These are phyloP conservation scores for Rhagoletis zephyria DNA, from an alignment of 1,140 invertebrate genomes.

Conservation along the genomic window DNA sequence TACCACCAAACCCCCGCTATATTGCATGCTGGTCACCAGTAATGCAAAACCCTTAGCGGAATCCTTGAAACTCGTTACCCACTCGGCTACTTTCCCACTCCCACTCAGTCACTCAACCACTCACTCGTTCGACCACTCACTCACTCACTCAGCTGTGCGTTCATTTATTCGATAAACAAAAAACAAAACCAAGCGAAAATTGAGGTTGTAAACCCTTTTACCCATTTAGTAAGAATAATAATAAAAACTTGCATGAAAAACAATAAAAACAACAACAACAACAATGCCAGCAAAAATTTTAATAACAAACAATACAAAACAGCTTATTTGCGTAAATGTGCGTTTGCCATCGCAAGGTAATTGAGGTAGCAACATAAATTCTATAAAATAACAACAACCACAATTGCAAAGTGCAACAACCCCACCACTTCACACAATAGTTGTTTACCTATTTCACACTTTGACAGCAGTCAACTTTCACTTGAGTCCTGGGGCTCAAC, in stretches of 20 bases:
- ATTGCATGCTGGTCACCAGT: not conserved
- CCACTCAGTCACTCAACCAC: not conserved
- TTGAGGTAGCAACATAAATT: not conserved
- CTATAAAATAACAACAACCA: not conserved
- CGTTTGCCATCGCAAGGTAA: not conserved
- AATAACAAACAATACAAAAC: not conserved
- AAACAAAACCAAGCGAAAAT: not conserved
- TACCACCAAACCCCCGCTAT: not conserved
- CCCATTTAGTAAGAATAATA: slow-evolving; percentile 32
- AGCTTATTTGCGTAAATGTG: not conserved
- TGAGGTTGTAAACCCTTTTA: not conserved
- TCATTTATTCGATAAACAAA: not conserved
- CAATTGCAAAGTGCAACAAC: not conserved
- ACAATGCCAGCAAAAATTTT: not conserved
- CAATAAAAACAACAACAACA: not conserved
- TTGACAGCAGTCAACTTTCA: not conserved
- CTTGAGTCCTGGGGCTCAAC: not conserved
- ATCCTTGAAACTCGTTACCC: not conserved
- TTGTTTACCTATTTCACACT: slow-evolving; percentile 28
- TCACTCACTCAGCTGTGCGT: too few relatives aligned
- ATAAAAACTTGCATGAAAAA: not conserved
- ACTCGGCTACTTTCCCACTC: not conserved
- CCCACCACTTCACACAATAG: not conserved
- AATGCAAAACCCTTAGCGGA: not conserved
- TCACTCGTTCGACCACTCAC: too few relatives aligned